Conservation (phyloP, 1,140 invertebrate genomes). For the Zaprionus lachaisei region DNA sequence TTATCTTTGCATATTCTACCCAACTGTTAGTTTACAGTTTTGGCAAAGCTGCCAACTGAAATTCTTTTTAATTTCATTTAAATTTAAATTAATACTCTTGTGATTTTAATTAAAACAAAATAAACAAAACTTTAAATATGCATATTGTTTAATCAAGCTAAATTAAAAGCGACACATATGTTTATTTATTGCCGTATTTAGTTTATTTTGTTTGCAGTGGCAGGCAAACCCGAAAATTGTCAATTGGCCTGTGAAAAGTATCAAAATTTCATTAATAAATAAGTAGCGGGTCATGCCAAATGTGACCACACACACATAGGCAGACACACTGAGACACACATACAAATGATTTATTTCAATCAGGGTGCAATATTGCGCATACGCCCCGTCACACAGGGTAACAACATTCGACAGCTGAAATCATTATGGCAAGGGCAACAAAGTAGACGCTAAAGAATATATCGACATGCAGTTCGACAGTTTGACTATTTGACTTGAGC, state of each 20-base stretch:
- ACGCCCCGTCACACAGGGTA: conserved; percentile 57
- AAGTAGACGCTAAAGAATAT: conserved; percentile 66
- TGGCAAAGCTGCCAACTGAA: background rate
- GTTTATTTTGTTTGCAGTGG: background rate
- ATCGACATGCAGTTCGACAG: conserved; percentile 73
- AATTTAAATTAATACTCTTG: background rate
- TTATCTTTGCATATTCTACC: too few relatives aligned
- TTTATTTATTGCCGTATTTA: background rate
- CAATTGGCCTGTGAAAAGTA: conserved; percentile 55
- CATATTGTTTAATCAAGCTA: background rate
- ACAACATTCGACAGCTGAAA: conserved; percentile 66
- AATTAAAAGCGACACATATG: background rate
- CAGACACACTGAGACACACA: background rate
- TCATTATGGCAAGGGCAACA: conserved; percentile 54
- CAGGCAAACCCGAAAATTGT: conserved; percentile 36
- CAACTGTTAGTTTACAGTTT: too few relatives aligned
- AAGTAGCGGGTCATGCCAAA: conserved; percentile 59
- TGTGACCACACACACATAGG: conserved; percentile 32
- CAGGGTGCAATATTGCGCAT: conserved; percentile 60
- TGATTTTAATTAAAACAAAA: background rate
- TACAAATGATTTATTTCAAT: conserved; percentile 66
- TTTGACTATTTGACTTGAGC: conserved; percentile 80
- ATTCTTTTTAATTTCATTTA: background rate
- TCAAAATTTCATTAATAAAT: conserved; percentile 69
- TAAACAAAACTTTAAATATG: background rate